Evolutionary conservation across 2,888 invertebrate species (phyloP).

Genomic region (Serrognathus titanus): DNA sequence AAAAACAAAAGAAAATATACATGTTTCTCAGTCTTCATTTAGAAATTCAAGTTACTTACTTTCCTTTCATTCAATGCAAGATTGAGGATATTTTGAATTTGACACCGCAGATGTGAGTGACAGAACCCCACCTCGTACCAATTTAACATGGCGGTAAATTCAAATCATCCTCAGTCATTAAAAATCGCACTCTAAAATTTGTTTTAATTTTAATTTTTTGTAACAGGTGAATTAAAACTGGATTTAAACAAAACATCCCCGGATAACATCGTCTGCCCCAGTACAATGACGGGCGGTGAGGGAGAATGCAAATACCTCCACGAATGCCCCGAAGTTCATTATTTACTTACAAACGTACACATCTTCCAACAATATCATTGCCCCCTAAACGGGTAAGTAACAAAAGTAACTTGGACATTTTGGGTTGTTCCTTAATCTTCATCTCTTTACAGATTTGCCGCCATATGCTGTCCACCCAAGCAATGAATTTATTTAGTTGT

Average conservation of each 20-base stretch:
- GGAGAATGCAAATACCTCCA: slow-evolving; percentile 23
- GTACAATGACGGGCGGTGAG: slow-evolving; percentile 18
- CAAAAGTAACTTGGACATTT: not conserved
- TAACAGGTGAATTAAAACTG: slow-evolving; percentile 20
- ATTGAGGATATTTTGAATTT: too few relatives aligned
- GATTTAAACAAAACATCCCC: slow-evolving; percentile 25
- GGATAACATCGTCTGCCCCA: slow-evolving; percentile 19
- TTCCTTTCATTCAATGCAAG: too few relatives aligned
- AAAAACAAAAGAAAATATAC: not conserved
- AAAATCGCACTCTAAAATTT: not conserved
- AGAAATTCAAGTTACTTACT: too few relatives aligned
- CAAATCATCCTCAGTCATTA: not conserved
- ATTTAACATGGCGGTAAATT: too few relatives aligned
- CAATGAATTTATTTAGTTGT: not conserved
- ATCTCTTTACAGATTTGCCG: slow-evolving; percentile 13
- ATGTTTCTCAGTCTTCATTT: too few relatives aligned
- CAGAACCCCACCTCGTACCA: too few relatives aligned
- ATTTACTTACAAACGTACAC: slow-evolving; percentile 14
- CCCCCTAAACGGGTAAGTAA: slow-evolving; percentile 14
- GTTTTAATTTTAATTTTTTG: not conserved
- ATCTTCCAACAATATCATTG: slow-evolving; percentile 17
- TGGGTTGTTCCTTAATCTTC: not conserved
- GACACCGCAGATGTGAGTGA: too few relatives aligned
- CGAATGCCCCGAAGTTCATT: slow-evolving; percentile 15
- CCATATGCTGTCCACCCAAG: slow-evolving; percentile 15